phyloP scores from a whole-genome alignment of 2,797 vertebrate species.

The Pteropus rufus region DNA sequence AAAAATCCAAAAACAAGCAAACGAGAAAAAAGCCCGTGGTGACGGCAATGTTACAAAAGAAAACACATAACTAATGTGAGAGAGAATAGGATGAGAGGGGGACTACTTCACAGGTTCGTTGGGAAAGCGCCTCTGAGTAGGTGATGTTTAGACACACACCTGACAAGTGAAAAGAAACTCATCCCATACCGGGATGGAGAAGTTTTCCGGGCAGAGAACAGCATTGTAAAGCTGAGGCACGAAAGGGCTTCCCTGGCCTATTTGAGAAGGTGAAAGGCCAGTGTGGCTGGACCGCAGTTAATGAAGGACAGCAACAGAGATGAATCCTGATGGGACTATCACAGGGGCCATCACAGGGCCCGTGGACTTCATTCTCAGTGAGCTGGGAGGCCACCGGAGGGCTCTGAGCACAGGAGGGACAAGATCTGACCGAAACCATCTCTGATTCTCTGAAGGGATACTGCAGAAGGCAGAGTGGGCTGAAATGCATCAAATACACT shows the following conservation, averaged over 20 bases:
- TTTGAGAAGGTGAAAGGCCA: neutral
- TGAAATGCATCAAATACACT: neutral
- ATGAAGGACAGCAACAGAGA: neutral
- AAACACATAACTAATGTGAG: neutral
- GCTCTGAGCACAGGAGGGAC: neutral
- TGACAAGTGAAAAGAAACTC: neutral
- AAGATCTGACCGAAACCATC: neutral
- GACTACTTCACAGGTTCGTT: neutral
- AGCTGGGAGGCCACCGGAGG: neutral
- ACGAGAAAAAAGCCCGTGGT: neutral
- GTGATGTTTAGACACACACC: neutral
- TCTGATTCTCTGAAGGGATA: neutral
- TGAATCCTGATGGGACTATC: neutral
- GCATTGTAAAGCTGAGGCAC: neutral
- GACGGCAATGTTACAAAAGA: slow-evolving; percentile 9
- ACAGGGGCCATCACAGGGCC: neutral
- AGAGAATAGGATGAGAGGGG: neutral
- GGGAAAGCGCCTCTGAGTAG: neutral
- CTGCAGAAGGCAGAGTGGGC: neutral
- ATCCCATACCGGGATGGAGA: neutral
- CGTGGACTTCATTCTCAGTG: neutral
- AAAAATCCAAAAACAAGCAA: slow-evolving; percentile 15
- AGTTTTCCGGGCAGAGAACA: neutral
- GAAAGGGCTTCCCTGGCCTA: neutral
- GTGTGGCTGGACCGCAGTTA: neutral